Base-by-base conservation (phyloP, 2,797 vertebrate species). In the Squalus acanthias region DNA sequence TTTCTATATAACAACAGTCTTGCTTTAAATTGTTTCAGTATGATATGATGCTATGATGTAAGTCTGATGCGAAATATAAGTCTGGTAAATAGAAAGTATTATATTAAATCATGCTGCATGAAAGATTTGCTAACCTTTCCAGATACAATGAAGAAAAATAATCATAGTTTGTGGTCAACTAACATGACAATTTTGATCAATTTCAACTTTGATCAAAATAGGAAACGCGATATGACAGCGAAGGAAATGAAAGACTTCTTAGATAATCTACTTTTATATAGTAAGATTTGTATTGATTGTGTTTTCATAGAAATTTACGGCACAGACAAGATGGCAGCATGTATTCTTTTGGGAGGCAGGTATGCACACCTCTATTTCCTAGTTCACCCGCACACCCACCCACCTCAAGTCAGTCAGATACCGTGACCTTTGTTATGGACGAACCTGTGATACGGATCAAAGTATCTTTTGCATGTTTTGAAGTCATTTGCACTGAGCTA, bases 241-340 rank as follows among this genome's bases (percentile, higher is more conserved):
- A n/a, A 95, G 46, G 70, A 24, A 72, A 95, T 95, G 70, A 95
- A 95, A 15, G 26, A 17, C 29, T 60, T 95, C 94, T 95, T 46
- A 69, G 50, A 95, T 57, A 95, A 95, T 57, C 69, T 95, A 95
- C 69, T 29, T 91, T 95, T 72, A 53, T 74, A 57, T 50, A 53
- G 67, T 95, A 53, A 76, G 4, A 33, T 95, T 93, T 95, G 46
- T 76, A 95, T 95, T 95, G 67, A 95, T 60, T 95, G 24, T 76
- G 15, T 13, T 57, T 95, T 74, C 53, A n/a, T 57, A 57, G 53
- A 57, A 57, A 57, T 57, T 57, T 57, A 57, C 5, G 53, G 5
- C 53, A 57, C 53, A 57, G 46, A 26, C 50, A 57, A 15, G 7
- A 76, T 95, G 22, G 46, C 53, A 76, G 26, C 0, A 29, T 74